Evolutionary conservation across 37 sponge, comb jelly and placozoan species (phyloP).

Genomic region (Tethya wilhelma): DNA sequence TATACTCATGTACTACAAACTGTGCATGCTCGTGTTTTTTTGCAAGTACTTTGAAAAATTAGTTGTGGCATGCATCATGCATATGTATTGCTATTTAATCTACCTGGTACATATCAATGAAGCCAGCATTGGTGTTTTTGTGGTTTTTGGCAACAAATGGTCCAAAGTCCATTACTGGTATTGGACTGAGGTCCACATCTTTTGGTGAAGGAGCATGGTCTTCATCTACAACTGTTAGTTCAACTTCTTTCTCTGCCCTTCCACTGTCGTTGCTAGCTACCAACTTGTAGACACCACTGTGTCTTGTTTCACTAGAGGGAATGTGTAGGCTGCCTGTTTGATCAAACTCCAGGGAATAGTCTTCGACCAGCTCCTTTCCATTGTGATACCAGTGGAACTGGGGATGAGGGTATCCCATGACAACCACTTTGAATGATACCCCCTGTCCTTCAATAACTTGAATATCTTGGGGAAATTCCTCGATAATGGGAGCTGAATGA

Average conservation of each 20-base stretch:
- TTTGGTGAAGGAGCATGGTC: background rate
- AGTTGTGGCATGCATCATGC: no score
- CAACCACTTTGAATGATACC: conserved; percentile 12
- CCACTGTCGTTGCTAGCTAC: conserved; percentile 13
- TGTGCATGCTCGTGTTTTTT: no score
- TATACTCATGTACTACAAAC: background rate
- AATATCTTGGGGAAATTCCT: conserved; percentile 8
- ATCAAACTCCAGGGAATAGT: background rate
- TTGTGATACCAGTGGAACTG: conserved; percentile 8
- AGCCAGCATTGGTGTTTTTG: background rate
- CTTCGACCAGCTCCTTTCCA: conserved; percentile 2
- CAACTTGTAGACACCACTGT: conserved; percentile 25
- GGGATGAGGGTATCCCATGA: conserved; percentile 23
- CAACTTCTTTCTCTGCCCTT: conserved; percentile 8
- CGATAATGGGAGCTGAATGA: conserved; percentile 1
- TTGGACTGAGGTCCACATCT: background rate
- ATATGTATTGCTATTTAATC: background rate
- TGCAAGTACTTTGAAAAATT: no score
- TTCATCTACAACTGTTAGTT: background rate
- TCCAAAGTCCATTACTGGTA: background rate
- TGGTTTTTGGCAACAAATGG: conserved; percentile 13
- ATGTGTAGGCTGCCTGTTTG: conserved; percentile 17
- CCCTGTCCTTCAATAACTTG: conserved; percentile 9
- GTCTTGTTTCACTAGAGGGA: background rate
- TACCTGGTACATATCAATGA: background rate